Conservation (phyloP, 2,888 invertebrate genomes). For the Aromia moschata region DNA sequence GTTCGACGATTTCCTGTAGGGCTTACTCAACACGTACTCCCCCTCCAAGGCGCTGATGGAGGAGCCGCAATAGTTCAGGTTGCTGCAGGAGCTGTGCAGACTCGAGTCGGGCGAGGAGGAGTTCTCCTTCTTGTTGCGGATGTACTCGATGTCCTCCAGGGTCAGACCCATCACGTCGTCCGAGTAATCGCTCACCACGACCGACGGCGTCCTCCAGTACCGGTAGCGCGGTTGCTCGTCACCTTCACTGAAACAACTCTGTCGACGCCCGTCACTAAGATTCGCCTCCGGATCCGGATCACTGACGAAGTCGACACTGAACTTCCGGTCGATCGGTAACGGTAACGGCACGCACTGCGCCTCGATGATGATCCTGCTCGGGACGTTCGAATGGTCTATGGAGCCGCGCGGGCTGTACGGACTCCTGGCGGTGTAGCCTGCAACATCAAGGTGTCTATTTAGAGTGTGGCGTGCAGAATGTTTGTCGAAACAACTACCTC, state of each 20-base stretch:
- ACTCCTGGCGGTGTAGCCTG: slow-evolving; percentile 21
- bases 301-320: slow-evolving; percentile 63
- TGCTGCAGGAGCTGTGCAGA: slow-evolving; percentile 69
- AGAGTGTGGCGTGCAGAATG: no score
- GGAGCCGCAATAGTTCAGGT: slow-evolving; percentile 68
- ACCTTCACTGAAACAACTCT: slow-evolving; percentile 62
- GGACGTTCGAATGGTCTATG: slow-evolving; percentile 59
- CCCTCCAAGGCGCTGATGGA: slow-evolving; percentile 67
- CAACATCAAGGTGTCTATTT: no score
- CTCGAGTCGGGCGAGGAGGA: slow-evolving; percentile 67
- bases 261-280: slow-evolving; percentile 59
- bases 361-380: slow-evolving; percentile 66
- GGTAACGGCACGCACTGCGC: slow-evolving; percentile 67
- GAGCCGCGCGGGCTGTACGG: slow-evolving; percentile 59
- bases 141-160: slow-evolving; percentile 70
- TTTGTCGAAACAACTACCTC: no score
- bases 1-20: slow-evolving; percentile 74
- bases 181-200: slow-evolving; percentile 88
- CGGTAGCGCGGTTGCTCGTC: slow-evolving; percentile 63
- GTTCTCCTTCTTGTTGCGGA: slow-evolving; percentile 63
- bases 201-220: slow-evolving; percentile 84
- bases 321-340: slow-evolving; percentile 63
- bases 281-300: slow-evolving; percentile 44
- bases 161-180: slow-evolving; percentile 73
- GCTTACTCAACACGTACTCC: slow-evolving; percentile 66